These are phyloP conservation scores for Centrocercus urophasianus DNA, from an alignment of 2,113 vertebrate genomes.

Conservation along the genomic window DNA sequence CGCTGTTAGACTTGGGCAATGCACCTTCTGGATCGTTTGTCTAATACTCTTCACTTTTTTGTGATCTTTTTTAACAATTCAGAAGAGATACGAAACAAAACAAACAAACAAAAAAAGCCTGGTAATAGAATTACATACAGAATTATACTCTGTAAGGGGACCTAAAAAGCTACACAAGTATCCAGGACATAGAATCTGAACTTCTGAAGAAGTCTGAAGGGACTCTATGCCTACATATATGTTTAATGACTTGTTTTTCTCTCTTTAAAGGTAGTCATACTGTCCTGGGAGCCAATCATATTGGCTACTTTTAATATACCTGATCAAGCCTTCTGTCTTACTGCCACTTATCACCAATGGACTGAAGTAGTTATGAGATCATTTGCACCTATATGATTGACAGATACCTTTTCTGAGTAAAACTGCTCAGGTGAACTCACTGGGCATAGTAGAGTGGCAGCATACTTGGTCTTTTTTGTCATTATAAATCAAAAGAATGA, in stretches of 20 bases:
- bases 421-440: background rate
- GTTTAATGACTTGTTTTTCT: background rate
- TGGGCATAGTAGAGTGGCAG: background rate
- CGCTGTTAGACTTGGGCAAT: background rate
- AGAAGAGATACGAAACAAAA: background rate
- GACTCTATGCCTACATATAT: background rate
- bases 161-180: background rate
- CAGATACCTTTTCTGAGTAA: background rate
- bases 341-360: background rate
- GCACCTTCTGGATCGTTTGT: background rate
- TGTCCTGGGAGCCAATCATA: background rate
- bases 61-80: background rate
- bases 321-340: background rate
- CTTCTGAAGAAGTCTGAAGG: background rate
- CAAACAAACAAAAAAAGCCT: background rate
- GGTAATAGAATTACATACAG: background rate
- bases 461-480: background rate
- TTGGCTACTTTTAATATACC: background rate
- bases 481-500: constrained; percentile 2
- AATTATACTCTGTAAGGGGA: background rate
- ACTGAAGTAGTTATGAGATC: background rate
- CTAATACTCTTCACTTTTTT: background rate
- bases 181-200: background rate
- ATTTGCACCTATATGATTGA: background rate
- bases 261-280: background rate